Evolutionary conservation across 2,113 vertebrate species (phyloP), one percentile per base, ranked within the genome.

Genomic region (Pavo muticus): DNA sequence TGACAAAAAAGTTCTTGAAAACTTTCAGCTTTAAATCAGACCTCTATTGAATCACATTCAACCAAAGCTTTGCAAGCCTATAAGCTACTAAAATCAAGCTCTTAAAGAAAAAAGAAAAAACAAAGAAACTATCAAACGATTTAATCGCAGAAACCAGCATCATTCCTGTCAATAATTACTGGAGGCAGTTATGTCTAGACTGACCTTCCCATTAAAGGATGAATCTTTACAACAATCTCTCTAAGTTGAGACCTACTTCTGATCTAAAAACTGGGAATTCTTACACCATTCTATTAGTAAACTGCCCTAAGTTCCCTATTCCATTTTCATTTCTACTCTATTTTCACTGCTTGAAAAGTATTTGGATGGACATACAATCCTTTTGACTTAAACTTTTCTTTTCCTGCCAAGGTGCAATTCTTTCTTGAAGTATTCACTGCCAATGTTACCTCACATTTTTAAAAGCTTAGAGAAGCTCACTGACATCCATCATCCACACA

Each of bases 271-370:
- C 6, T 1, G 7, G 47, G 4, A 50, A 68, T 7, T 35, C 60
- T 64, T 76, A 68, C 3, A 87, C 10, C 5, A 48, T 71, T 84
- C 65, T 9, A 5, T 9, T 24, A 32, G 39, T n/a, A 72, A 70
- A 32, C 23, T 63, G 25, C 37, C 44, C 24, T 10, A 47, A 65
- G 13, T 82, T 84, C 25, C 60, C 5, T 0, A 44, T 69, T 78
- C 29, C 5, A 7, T 57, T 94, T 95, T 84, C 0, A 6, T 73
- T 88, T 86, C 59, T 5, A 4, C 67, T 57, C 47, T 29, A 0
- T 78, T 75, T 82, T 78, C 44, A 65, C 9, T 65, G 52, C 67
- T 68, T 94, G 61, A 89, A 82, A 87, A 27, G 20, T 93, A 87
- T 61, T 76, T 95, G 81, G 74, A 89, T 23, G 11, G 24, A 87